Conservation (phyloP, 1,140 invertebrate species). For the Metaphire vulgaris region DNA sequence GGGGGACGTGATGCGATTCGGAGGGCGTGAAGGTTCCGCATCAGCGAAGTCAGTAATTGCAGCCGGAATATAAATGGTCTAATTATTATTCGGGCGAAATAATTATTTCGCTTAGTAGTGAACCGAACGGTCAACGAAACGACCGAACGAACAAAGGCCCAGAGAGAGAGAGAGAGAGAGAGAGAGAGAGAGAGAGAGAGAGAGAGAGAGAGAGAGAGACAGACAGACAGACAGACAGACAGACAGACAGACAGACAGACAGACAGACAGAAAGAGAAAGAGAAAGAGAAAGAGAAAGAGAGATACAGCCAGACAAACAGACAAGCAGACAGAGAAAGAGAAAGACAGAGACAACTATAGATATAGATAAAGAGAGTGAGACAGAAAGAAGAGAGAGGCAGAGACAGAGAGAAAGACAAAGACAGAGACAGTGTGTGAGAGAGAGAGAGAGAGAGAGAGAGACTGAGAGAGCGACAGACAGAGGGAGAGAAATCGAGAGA, state of each 20-base stretch:
- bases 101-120: background rate
- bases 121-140: background rate
- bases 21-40: background rate
- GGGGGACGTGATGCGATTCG: background rate
- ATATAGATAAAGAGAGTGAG: no score
- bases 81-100: slow-evolving; percentile 1
- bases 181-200: background rate
- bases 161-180: background rate
- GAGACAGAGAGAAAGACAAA: background rate
- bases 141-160: background rate
- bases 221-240: no score
- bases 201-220: background rate
- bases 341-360: background rate
- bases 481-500: no score
- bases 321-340: background rate
- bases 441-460: no score
- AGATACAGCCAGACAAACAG: background rate
- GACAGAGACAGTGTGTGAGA: background rate
- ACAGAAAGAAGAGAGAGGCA: background rate
- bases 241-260: no score
- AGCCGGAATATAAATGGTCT: background rate
- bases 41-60: background rate
- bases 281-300: no score
- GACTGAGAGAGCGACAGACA: no score
- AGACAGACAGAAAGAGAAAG: no score